Conservation (phyloP, 2,888 invertebrate genomes). For the Pristionchus exspectatus region DNA sequence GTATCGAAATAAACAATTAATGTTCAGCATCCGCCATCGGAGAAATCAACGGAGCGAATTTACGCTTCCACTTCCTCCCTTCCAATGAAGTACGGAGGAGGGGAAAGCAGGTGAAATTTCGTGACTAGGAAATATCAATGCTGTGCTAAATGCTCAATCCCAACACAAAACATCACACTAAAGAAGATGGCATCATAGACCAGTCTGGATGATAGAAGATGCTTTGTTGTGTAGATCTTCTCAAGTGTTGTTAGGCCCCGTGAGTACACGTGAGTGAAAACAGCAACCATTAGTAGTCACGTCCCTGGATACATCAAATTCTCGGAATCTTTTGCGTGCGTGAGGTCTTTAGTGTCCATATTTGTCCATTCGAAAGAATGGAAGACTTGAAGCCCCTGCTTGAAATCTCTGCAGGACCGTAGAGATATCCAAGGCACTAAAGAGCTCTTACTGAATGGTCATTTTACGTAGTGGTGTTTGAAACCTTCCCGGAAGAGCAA, state of each 20-base stretch:
- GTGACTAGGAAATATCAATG: not conserved
- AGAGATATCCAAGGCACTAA: conserved; percentile 3
- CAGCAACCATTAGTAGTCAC: not conserved
- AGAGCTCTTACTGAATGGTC: not conserved
- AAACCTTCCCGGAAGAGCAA: not conserved
- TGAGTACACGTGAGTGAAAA: not conserved
- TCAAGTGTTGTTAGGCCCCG: not conserved
- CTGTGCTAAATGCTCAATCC: too few relatives aligned
- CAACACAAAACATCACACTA: too few relatives aligned
- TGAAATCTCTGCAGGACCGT: not conserved
- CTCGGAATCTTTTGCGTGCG: not conserved
- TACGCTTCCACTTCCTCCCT: conserved; percentile 41
- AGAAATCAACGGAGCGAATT: conserved; percentile 36
- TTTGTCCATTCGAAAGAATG: not conserved
- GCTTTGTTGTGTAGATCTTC: not conserved
- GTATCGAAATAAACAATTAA: not conserved
- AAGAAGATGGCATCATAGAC: not conserved
- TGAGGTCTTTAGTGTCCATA: conserved; percentile 8
- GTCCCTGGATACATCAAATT: not conserved
- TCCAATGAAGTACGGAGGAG: conserved; percentile 32
- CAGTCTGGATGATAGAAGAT: not conserved
- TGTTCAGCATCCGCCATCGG: conserved; percentile 11
- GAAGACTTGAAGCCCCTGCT: not conserved
- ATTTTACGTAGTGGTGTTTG: conserved; percentile 1
- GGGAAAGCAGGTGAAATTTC: not conserved